Percentiles rank a stretch among this genome's conserved stretches.
Evolutionary conservation across 2,888 invertebrate species (phyloP).

Genomic region (Apodemia hepburni): DNA sequence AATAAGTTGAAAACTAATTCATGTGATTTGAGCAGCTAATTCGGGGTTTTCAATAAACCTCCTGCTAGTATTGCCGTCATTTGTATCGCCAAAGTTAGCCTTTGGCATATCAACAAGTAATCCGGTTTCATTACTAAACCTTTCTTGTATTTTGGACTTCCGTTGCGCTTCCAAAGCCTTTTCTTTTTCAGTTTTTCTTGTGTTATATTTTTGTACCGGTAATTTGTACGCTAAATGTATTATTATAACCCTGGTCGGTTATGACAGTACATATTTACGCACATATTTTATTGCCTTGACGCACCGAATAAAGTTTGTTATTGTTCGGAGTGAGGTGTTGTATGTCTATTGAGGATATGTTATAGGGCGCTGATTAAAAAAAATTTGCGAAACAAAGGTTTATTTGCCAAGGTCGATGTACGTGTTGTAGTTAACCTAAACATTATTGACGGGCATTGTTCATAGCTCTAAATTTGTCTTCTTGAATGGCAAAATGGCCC

Average conservation of each 20-base stretch:
- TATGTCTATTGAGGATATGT: background rate
- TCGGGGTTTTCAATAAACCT: background rate
- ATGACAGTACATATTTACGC: too few relatives aligned
- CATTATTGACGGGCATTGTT: conserved; percentile 24
- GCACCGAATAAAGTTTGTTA: background rate
- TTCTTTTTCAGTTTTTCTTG: conserved; percentile 27
- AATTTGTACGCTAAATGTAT: conserved; percentile 31
- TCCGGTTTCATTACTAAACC: background rate
- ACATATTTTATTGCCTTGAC: conserved; percentile 16
- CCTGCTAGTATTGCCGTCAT: too few relatives aligned
- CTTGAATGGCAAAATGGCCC: conserved; percentile 28
- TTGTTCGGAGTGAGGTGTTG: background rate
- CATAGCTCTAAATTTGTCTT: conserved; percentile 28
- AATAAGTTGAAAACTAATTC: background rate
- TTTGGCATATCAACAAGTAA: background rate
- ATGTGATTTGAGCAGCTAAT: background rate
- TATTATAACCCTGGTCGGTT: too few relatives aligned
- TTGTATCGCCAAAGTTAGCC: conserved; percentile 1
- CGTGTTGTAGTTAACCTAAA: background rate
- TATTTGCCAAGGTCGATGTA: background rate
- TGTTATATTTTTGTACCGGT: conserved; percentile 34
- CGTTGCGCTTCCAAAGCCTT: conserved; percentile 27
- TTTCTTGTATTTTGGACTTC: conserved; percentile 8
- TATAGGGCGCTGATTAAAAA: background rate
- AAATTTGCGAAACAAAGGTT: background rate